Base-by-base conservation (phyloP, 2,797 vertebrate species). In the Hydrolagus colliei region DNA sequence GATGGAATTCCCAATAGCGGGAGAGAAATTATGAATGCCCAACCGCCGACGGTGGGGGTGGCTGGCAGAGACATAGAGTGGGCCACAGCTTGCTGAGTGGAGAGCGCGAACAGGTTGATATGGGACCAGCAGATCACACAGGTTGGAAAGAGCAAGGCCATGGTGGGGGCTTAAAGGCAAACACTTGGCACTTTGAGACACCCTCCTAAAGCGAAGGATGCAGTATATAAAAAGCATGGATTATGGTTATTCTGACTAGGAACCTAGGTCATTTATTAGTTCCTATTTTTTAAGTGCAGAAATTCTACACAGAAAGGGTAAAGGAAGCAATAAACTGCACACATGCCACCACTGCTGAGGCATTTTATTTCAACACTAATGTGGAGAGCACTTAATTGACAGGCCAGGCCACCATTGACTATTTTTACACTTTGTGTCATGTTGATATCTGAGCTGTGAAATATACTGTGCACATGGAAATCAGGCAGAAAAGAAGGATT, bases 401-500 rank as follows among this genome's bases (percentile, higher is more conserved):
- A 84, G 79, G 65, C 35, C 16, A 18, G 20, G 14, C 22, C 22
- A 13, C 62, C 8, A 16, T 13, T 67, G 63, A 68, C 27, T 68
- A 18, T 67, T 16, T 82, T 52, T 52, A 35, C 79, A 82, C 14
- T 68, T 82, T 8, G 2, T 14, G 14, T 67, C 61, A 32, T 68
- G 27, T 82, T 68, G 22, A 68, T 68, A 82, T 68, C 79, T 41
- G 79, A 68, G 65, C 79, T 84, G 62, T 41, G 71, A 68, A 41
- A 27, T 41, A 10, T 35, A 52, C 52, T 32, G 6, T 84, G 13
- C 13, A 35, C 67, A 84, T 71, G 65, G 65, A 84, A 68, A 84
- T 41, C 2, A 27, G 18, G 32, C 41, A 84, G 65, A 71, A 84
- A 68, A 84, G 79, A 67, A 84, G 79, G 79, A 71, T 67, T 84